Evolutionary conservation across 2,888 invertebrate genomes (phyloP), one percentile per base, ranked within the genome.

Genomic region (Agonum fuliginosum): DNA sequence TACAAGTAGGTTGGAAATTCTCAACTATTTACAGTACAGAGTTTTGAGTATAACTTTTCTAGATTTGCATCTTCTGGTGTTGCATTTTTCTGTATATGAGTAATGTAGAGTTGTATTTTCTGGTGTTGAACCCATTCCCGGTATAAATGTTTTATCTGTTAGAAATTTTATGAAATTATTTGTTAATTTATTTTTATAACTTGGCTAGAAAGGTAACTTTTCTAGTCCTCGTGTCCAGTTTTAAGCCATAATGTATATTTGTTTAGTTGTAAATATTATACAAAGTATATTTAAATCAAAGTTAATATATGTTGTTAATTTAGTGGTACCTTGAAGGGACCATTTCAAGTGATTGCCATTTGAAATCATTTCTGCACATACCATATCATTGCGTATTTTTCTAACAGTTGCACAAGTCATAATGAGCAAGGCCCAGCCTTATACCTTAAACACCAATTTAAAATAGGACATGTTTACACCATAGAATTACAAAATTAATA

Each of bases 251-350:
- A 46, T 75, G 73, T 73, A 67, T 46, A 75, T 70, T 70, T 70
- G 69, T 75, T 75, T 67, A 75, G 67, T 75, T 75, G 75, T 75
- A 75, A 46, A 75, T 75, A 74, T 58, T 24, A 75, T 75, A 65
- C 22, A 69, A 43, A 69, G 43, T 72, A 54, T 72, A 72, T 72
- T 72, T 51, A 54, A 72, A 72, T 30, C 17, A 72, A 72, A 46
- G 43, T 72, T 72, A 72, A 72, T 72, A 72, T 72, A 72, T 72
- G 72, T 72, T 72, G 65, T 67, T 67, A 67, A 20, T 51, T 51
- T 51, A 2, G 19, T 46, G 46, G 4, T 12, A 43, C 51, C 51
- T 24, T 51, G 3, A 20, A 51, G 24, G 24, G 51, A 20, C 20
- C 51, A 51, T 51, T 20, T 51, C 6, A 43, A 43, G 43, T 43